Percentiles rank a stretch among this genome's conserved stretches.
Conservation (phyloP, 1,140 invertebrate genomes). For the Zaprionus nigranus region DNA sequence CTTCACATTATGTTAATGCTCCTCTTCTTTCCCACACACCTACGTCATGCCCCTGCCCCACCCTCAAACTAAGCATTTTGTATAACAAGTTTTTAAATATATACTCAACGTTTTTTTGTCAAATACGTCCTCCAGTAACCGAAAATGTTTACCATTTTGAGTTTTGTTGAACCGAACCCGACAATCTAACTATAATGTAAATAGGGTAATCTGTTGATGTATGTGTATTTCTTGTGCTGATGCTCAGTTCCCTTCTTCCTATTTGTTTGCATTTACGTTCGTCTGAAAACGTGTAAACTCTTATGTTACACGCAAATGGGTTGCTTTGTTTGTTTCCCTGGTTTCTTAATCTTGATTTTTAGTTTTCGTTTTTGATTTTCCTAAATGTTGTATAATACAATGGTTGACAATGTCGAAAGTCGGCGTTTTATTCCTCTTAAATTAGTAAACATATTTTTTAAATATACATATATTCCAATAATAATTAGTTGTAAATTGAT, state of each 20-base stretch:
- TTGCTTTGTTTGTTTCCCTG: constrained; percentile 14
- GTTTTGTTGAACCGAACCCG: constrained; percentile 32
- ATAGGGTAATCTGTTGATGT: constrained; percentile 40
- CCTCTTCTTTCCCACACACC: constrained; percentile 3
- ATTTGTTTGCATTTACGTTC: constrained; percentile 59
- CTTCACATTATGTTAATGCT: constrained; percentile 54
- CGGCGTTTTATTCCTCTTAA: constrained; percentile 57
- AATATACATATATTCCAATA: constrained; percentile 23
- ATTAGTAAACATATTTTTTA: constrained; percentile 50
- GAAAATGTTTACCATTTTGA: constrained; percentile 38
- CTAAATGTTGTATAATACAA: constrained; percentile 75
- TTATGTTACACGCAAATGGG: constrained; percentile 7
- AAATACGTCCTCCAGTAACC: constrained; percentile 23
- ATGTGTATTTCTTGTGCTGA: constrained; percentile 66
- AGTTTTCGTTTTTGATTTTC: constrained; percentile 9
- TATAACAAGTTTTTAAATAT: constrained; percentile 46
- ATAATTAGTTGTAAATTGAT: constrained; percentile 51
- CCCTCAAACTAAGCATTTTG: constrained; percentile 62
- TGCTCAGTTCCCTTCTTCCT: constrained; percentile 53
- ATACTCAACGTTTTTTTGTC: constrained; percentile 52
- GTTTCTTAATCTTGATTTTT: constrained; percentile 5
- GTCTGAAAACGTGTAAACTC: constrained; percentile 19
- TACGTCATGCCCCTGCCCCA: background rate
- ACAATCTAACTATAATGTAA: constrained; percentile 10
- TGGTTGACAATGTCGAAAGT: constrained; percentile 45